Conservation (phyloP, 1,140 invertebrate species). For the Nephila pilipes region DNA sequence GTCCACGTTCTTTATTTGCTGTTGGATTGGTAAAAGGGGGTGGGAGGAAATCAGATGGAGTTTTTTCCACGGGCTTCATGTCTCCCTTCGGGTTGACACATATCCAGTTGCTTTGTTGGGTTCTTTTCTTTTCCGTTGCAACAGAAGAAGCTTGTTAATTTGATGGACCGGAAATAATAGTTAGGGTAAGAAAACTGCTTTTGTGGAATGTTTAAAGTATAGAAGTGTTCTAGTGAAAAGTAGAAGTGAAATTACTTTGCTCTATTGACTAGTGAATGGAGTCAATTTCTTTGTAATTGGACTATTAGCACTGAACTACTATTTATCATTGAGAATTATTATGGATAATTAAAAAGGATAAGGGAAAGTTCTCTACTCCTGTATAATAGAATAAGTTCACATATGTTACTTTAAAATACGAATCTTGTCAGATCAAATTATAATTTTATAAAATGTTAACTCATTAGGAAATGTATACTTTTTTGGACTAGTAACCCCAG, state of each 20-base stretch:
- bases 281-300: too few species aligned
- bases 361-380: too few species aligned
- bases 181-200: background rate
- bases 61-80: conserved; percentile 44
- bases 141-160: conserved; percentile 16
- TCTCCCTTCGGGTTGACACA: conserved; percentile 23
- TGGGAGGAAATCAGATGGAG: conserved; percentile 24
- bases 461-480: too few species aligned
- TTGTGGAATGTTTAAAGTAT: conserved; percentile 11
- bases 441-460: too few species aligned
- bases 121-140: background rate
- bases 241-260: background rate
- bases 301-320: too few species aligned
- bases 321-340: too few species aligned
- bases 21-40: background rate
- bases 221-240: background rate
- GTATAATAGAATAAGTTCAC: too few species aligned
- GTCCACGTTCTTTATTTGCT: conserved; percentile 32
- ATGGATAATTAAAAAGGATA: too few species aligned
- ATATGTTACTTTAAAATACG: too few species aligned
- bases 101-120: background rate
- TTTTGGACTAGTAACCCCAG: too few species aligned
- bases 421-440: too few species aligned
- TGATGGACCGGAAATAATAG: background rate
- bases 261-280: too few species aligned